Percentiles rank a stretch among this genome's conserved stretches.
Conservation (phyloP, 1,140 invertebrate species). For the Cataglyphis hispanica region DNA sequence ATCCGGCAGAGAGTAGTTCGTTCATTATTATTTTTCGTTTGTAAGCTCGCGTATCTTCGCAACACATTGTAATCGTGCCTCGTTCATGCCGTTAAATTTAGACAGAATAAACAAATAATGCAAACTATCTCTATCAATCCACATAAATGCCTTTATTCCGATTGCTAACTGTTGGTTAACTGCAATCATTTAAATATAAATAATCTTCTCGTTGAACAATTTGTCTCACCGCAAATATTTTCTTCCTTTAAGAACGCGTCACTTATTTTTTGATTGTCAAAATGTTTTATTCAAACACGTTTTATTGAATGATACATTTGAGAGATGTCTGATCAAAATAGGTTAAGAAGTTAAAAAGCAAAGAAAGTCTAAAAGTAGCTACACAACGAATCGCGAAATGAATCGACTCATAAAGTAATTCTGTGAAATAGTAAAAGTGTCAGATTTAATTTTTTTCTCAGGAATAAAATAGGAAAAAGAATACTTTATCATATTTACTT, state of each 20-base stretch:
- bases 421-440: not conserved
- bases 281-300: constrained; percentile 1
- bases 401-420: not conserved
- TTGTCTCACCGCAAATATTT: constrained; percentile 29
- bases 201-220: constrained; percentile 39
- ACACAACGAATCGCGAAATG: not conserved
- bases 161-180: not conserved
- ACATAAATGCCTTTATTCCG: constrained; percentile 39
- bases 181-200: constrained; percentile 26
- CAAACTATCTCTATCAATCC: constrained; percentile 29
- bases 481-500: not conserved
- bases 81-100: constrained; percentile 14
- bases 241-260: constrained; percentile 22
- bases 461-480: not conserved
- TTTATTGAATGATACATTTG: not conserved
- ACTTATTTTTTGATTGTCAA: constrained; percentile 17
- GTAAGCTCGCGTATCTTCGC: not conserved
- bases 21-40: constrained; percentile 48
- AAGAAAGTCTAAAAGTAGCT: constrained; percentile 15
- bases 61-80: not conserved
- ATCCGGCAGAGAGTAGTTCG: constrained; percentile 11
- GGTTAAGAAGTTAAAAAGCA: not conserved
- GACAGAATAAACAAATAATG: not conserved
- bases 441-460: not conserved
- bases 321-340: not conserved